Base-by-base conservation (phyloP, 2,888 invertebrate genomes). In the Osmoderma eremita region DNA sequence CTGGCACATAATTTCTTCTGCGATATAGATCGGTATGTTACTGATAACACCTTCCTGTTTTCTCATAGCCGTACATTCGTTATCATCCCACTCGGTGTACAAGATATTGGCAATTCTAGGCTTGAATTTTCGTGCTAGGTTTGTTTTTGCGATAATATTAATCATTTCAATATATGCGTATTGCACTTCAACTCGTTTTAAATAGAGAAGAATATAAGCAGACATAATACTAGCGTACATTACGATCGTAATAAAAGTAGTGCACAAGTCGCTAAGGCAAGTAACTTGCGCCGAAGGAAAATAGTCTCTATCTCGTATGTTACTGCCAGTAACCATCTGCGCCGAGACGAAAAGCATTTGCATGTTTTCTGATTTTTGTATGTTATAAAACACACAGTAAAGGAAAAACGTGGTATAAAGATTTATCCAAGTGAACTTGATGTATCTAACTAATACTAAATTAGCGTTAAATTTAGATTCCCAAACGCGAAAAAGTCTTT, bases 381-480 rank as follows among this genome's bases (percentile, higher is more conserved):
- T 45, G 15, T 48, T 39, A 18, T 36, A 41, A 30, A 65, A 15
- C 13, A 56, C 10, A 38, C 67, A 67, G 13, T 54, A 67, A 2
- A 63, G 15, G 5, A 67, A 6, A 15, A 67, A 67, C n/a, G 48
- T 63, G 2, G 50, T 39, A 24, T 67, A 67, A 2, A 63, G 22
- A 53, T 62, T 53, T 38, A 54, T 49, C 49, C 53, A 53, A 3
- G 45, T 22, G 17, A 62, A 67, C 39, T 63, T 67, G 6, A 67
- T 53, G 22, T 67, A 67, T 64, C 67, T 69, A 12, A 69, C 61
- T 8, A 65, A 8, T 0, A 71, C 61, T 1, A 69, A 62, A 24
- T 70, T 68, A 1, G 67, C 18, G 38, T 70, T 69, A 30, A 70
- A 71, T 1, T 65, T 58, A 4, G 56, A 10, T 20, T 70, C 65